These are phyloP conservation scores for Zonitis immaculata DNA, from an alignment of 2,888 invertebrate species.

Conservation along the genomic window DNA sequence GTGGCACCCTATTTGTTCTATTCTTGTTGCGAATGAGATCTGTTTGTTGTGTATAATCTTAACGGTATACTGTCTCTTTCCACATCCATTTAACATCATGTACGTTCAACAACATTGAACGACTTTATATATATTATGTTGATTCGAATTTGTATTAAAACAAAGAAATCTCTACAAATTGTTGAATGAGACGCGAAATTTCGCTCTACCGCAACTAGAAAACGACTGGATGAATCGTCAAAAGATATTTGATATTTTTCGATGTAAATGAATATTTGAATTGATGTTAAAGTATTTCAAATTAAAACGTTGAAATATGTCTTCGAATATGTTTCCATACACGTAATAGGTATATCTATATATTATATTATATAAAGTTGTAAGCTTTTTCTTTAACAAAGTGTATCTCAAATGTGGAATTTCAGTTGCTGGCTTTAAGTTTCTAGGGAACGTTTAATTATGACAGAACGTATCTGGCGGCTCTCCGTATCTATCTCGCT, in stretches of 20 bases:
- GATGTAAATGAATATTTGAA: not conserved
- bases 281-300: not conserved
- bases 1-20: not conserved
- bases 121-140: not conserved
- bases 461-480: slow-evolving; percentile 21
- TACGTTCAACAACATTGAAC: not conserved
- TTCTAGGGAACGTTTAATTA: slow-evolving; percentile 20
- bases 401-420: slow-evolving; percentile 18
- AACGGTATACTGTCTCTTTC: not conserved
- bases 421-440: slow-evolving; percentile 17
- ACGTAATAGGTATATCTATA: not conserved
- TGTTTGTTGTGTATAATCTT: not conserved
- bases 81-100: not conserved
- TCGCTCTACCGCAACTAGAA: too few species aligned
- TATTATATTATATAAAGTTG: not conserved
- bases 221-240: not conserved
- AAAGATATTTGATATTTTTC: not conserved
- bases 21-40: not conserved
- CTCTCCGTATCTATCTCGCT: slow-evolving; percentile 9
- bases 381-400: slow-evolving; percentile 13
- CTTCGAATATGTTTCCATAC: not conserved
- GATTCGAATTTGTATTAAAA: not conserved
- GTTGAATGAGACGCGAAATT: too few species aligned
- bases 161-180: too few species aligned
- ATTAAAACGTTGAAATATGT: not conserved